Evolutionary conservation across 1,140 invertebrate species (phyloP), one percentile per base, ranked within the genome.

Genomic region (Bicyclus anynana): DNA sequence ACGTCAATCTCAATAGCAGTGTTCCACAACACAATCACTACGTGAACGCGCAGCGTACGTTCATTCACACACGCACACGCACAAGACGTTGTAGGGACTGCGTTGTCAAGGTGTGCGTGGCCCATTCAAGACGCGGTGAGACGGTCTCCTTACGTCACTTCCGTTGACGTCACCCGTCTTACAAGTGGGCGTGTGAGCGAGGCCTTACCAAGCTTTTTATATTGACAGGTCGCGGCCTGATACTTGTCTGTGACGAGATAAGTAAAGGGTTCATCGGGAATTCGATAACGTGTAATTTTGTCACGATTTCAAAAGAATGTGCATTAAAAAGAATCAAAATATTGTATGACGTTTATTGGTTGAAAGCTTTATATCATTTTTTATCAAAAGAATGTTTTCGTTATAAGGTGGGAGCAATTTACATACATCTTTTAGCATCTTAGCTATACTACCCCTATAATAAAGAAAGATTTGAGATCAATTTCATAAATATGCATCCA

Each of bases 141-240:
- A 53, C 69, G 72, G 71, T 67, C 67, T 84, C 65, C 81, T 84
- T 87, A 69, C 84, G 84, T 85, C 74, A 84, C 74, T 68, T 85
- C 80, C 80, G 64, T 57, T 72, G 74, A 84, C 80, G 82, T 83
- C 76, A 84, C 68, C 37, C 64, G 70, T 76, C 79, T 84, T 84
- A 60, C 69, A 81, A 87, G 73, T 76, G 74, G 72, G 67, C 77
- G 80, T 83, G 75, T 80, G 75, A 69, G 74, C 65, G 61, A 62
- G 46, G 73, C 77, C 74, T 73, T 76, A 76, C 47, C 57, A 61
- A 60, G 60, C 59, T 62, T 63, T 75, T 74, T 67, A 68, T 80
- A 67, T 80, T 81, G 84, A 84, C 79, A 82, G 72, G 62, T 73
- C 68, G 67, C 60, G 69, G 67, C 65, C 18, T 65, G 27, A 51